phyloP scores from a whole-genome alignment of 1,140 invertebrate genomes.

The Charaxes varanes region DNA sequence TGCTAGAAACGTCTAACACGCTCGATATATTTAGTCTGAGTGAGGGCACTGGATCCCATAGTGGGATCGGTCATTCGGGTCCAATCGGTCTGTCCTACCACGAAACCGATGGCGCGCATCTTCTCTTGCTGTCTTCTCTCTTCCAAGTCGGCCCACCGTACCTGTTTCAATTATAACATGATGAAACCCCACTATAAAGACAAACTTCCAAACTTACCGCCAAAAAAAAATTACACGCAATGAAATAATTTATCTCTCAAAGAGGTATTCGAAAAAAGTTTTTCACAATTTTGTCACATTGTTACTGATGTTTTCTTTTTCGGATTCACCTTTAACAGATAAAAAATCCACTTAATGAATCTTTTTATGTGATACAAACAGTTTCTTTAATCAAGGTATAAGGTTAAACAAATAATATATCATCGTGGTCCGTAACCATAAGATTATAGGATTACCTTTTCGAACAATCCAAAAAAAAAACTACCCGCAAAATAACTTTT shows the following conservation, averaged over 20 bases:
- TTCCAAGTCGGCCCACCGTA: constrained; percentile 98
- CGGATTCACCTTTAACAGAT: too few relatives aligned
- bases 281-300: too few relatives aligned
- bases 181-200: constrained; percentile 36
- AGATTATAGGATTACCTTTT: too few relatives aligned
- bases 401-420: too few relatives aligned
- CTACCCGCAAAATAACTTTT: too few relatives aligned
- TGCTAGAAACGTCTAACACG: constrained; percentile 55
- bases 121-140: constrained; percentile 91
- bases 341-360: too few relatives aligned
- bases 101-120: constrained; percentile 94
- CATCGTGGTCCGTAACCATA: too few relatives aligned
- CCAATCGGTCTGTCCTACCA: constrained; percentile 97
- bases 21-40: constrained; percentile 95
- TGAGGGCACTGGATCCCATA: constrained; percentile 90
- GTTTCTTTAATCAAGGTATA: too few relatives aligned
- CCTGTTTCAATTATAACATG: constrained; percentile 77
- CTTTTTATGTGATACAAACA: too few relatives aligned
- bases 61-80: constrained; percentile 93
- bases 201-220: constrained; percentile 9
- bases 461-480: too few relatives aligned
- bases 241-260: neutral
- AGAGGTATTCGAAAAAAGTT: neutral
- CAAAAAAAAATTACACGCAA: constrained; percentile 1
- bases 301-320: too few relatives aligned